A percentile compares a stretch with the other conserved stretches of the same genome.
Evolutionary conservation across 2,888 invertebrate species (phyloP).

Genomic region (Cheilosia scutellata): DNA sequence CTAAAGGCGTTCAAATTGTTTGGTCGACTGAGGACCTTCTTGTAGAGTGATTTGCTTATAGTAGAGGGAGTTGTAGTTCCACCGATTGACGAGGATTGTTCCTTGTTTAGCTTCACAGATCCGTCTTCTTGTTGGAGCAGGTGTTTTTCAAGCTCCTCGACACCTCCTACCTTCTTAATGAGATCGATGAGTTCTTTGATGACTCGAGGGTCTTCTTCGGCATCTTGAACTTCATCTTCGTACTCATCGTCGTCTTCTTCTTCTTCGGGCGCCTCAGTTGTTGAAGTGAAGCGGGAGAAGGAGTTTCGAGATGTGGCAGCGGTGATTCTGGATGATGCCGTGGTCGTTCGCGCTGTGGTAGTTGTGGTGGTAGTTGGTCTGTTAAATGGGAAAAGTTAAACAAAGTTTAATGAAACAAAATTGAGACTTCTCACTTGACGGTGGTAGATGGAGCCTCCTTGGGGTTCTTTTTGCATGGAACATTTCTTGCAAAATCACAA

Average conservation of each 20-base stretch:
- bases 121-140: conserved; percentile 86
- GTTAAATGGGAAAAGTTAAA: conserved; percentile 1
- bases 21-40: conserved; percentile 87
- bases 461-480: conserved; percentile 89
- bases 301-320: conserved; percentile 84
- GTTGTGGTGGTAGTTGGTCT: conserved; percentile 85
- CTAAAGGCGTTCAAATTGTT: conserved; percentile 81
- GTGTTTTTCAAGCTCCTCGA: conserved; percentile 94
- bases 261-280: conserved; percentile 83
- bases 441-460: conserved; percentile 79
- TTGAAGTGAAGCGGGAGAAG: conserved; percentile 83
- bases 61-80: conserved; percentile 86
- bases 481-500: conserved; percentile 96
- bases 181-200: conserved; percentile 93
- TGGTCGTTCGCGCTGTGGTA: conserved; percentile 82
- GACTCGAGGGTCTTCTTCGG: conserved; percentile 85
- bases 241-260: conserved; percentile 86
- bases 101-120: conserved; percentile 84
- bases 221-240: conserved; percentile 84
- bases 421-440: conserved; percentile 31
- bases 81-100: conserved; percentile 80
- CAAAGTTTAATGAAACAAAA: not conserved
- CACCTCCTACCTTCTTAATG: conserved; percentile 94
- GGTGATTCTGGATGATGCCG: conserved; percentile 84
- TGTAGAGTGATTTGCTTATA: conserved; percentile 91